Conservation (phyloP, 1,140 invertebrate species). For the Aphelenchoides besseyi region DNA sequence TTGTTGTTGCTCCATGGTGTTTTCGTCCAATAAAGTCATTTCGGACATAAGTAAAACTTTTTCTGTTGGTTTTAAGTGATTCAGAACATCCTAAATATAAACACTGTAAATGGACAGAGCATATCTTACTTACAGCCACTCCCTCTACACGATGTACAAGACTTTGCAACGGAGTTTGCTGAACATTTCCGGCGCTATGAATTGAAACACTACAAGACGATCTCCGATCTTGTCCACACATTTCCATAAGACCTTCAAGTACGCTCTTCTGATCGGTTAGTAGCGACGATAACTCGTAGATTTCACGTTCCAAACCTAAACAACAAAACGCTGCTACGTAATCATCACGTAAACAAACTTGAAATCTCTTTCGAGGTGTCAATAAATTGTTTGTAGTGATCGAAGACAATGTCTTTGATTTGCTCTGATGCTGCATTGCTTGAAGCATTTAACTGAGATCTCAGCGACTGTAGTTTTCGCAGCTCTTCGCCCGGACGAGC, state of each 20-base stretch:
- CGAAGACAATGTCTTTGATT: conserved; percentile 60
- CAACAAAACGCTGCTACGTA: conserved; percentile 10
- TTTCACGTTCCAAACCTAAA: conserved; percentile 88
- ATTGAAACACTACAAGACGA: conserved; percentile 68
- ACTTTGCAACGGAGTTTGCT: conserved; percentile 67
- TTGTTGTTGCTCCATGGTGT: conserved; percentile 54
- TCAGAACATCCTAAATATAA: conserved; percentile 49
- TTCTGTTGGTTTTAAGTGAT: conserved; percentile 48
- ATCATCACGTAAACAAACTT: conserved; percentile 35
- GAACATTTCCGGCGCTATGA: conserved; percentile 57
- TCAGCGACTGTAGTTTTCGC: conserved; percentile 41
- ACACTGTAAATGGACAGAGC: not conserved
- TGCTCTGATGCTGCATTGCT: conserved; percentile 47
- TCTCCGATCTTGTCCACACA: conserved; percentile 61
- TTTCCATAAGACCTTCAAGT: conserved; percentile 75
- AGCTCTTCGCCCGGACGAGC: conserved; percentile 52
- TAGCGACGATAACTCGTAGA: conserved; percentile 93
- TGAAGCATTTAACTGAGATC: conserved; percentile 44
- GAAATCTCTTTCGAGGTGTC: conserved; percentile 60
- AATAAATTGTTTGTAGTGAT: conserved; percentile 61
- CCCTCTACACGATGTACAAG: conserved; percentile 67
- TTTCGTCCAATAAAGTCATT: conserved; percentile 50
- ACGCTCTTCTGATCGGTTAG: conserved; percentile 86
- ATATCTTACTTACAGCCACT: conserved; percentile 50
- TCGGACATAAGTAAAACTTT: conserved; percentile 55